Percentiles rank a stretch among this genome's conserved stretches.
These are phyloP conservation scores for Apus apus DNA, from an alignment of 2,113 vertebrate species.

Conservation along the genomic window DNA sequence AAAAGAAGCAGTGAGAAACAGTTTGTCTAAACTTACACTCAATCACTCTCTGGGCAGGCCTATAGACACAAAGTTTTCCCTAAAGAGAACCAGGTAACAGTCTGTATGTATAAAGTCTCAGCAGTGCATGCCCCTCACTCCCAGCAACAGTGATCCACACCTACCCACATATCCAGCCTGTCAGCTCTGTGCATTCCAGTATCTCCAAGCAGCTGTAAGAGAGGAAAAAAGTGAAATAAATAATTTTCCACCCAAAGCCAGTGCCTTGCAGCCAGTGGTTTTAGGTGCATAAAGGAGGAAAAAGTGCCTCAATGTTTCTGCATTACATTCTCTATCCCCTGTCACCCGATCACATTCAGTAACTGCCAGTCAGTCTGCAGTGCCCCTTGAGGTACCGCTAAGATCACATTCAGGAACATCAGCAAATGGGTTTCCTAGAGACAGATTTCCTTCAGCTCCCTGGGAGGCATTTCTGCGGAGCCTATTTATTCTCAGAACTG, in stretches of 20 bases:
- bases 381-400: not conserved
- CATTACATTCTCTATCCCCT: not conserved
- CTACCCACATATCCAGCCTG: constrained; percentile 80
- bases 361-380: not conserved
- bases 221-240: not conserved
- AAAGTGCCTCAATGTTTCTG: not conserved
- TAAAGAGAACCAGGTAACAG: not conserved
- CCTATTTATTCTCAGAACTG: not conserved
- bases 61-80: not conserved
- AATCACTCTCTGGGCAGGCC: not conserved
- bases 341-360: not conserved
- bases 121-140: not conserved
- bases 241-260: not conserved
- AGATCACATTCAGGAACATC: not conserved
- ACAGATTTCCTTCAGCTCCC: not conserved
- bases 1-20: not conserved
- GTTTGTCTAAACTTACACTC: not conserved
- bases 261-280: not conserved
- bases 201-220: constrained; percentile 75
- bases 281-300: not conserved
- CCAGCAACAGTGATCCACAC: constrained; percentile 11
- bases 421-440: not conserved
- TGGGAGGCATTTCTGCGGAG: not conserved
- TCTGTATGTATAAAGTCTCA: not conserved
- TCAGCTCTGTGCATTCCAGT: constrained; percentile 68